Conservation (phyloP, 2,888 invertebrate genomes). For the Elegia similella region DNA sequence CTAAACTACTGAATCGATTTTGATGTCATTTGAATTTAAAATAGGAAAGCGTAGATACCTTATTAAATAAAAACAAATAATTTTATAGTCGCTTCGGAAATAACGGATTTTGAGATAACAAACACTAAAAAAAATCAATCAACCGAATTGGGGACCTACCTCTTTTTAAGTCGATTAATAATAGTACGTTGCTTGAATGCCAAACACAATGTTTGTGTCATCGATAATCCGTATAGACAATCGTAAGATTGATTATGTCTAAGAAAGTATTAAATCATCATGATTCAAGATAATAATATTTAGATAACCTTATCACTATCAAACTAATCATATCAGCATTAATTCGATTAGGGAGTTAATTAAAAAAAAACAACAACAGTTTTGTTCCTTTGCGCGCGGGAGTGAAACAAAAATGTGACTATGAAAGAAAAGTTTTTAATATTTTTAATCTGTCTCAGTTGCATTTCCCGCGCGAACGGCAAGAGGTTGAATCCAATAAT, state of each 20-base stretch:
- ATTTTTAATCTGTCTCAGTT: slow-evolving; percentile 10
- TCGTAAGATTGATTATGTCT: background rate
- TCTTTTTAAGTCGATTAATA: too few species aligned
- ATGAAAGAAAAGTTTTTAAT: slow-evolving; percentile 4
- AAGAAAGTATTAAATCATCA: background rate
- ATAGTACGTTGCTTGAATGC: too few species aligned
- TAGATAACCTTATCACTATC: background rate
- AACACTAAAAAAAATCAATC: too few species aligned
- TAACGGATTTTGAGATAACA: too few species aligned
- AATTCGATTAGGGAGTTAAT: slow-evolving; percentile 6
- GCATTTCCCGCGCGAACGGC: slow-evolving; percentile 6
- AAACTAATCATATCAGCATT: slow-evolving; percentile 10
- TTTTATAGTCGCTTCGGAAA: too few species aligned
- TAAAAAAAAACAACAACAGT: background rate
- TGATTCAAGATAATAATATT: background rate
- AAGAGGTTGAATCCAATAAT: background rate
- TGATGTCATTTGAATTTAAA: too few species aligned
- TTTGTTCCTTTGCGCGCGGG: background rate
- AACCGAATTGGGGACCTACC: too few species aligned
- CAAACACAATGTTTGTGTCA: too few species aligned
- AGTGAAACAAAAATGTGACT: slow-evolving; percentile 5
- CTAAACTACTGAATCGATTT: too few species aligned
- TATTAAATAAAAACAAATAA: too few species aligned
- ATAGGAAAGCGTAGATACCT: too few species aligned
- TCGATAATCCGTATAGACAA: background rate